phyloP scores from a whole-genome alignment of 1,140 invertebrate species.

The Lanistes nyassanus region DNA sequence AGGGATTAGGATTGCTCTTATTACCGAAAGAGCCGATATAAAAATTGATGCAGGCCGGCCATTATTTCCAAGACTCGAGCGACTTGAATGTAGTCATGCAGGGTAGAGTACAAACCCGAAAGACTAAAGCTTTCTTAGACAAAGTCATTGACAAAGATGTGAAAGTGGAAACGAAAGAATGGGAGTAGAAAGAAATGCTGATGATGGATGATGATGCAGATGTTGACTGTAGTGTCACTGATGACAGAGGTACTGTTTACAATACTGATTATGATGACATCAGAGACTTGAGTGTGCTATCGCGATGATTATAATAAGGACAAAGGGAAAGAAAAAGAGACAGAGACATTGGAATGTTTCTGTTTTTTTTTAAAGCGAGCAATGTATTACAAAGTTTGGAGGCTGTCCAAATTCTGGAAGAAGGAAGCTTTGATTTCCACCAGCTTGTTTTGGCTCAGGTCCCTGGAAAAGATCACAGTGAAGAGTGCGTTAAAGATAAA shows the following conservation, averaged over 20 bases:
- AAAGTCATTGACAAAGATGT: too few relatives aligned
- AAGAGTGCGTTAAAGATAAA: background rate
- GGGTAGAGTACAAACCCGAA: too few relatives aligned
- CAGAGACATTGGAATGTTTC: background rate
- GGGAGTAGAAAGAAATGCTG: too few relatives aligned
- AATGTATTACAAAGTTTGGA: constrained; percentile 14
- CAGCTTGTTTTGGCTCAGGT: constrained; percentile 17
- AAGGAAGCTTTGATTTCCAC: background rate
- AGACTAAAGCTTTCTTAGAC: too few relatives aligned
- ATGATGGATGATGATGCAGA: background rate
- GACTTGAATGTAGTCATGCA: too few relatives aligned
- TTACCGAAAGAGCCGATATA: background rate
- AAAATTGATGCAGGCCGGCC: too few relatives aligned
- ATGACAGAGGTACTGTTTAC: background rate
- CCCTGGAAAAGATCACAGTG: constrained; percentile 12
- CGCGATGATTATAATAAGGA: background rate
- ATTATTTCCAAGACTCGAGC: too few relatives aligned
- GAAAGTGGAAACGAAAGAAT: too few relatives aligned
- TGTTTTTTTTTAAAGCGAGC: background rate
- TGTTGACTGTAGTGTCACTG: background rate
- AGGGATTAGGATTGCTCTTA: too few relatives aligned
- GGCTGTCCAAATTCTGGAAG: constrained; percentile 15
- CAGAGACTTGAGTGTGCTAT: background rate
- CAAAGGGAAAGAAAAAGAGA: background rate
- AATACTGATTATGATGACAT: constrained; percentile 2